Base-by-base conservation (phyloP, 1,140 invertebrate genomes). In the Drosophila sproati region DNA sequence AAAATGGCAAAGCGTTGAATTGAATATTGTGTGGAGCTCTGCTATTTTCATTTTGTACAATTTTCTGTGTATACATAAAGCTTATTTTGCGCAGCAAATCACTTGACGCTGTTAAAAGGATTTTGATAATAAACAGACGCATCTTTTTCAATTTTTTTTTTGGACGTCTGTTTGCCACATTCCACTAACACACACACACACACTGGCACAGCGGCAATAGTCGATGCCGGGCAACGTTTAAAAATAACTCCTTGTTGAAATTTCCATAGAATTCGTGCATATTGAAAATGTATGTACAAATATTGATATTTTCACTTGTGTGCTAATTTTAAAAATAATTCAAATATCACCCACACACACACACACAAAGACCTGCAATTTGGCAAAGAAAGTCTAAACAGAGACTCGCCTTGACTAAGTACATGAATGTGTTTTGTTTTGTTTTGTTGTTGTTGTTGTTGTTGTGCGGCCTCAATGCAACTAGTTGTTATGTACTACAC, bases 201-300 rank as follows among this genome's bases (percentile, higher is more conserved):
- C 8, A 32, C 12, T 5, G 39, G 6, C 2, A 20, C 57, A 34
- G 20, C 50, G 45, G 52, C 32, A 39, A 37, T 7, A 41, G 48
- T 29, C 32, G 51, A 34, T 7, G 61, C 28, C 20, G 10, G 47
- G 32, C 55, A 35, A 32, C 20, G 64, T 73, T 80, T 80, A 80
- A 69, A 80, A 80, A 80, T 80, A 80, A 80, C 77, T 80, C 77
- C 77, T 77, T 77, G 64, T 72, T 79, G 74, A 68, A 77, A 77
- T 54, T 80, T 77, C 74, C 77, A 77, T 70, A 69, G 70, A 80
- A 73, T 69, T 69, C 69, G 50, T 75, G 70, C 74, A 73, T 80
- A 77, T 73, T 77, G 69, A 76, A 56, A 70, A 60, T 70, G 69
- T 76, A 77, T 79, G 69, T 76, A 73, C 64, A 64, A 73, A 77